Percentiles rank a stretch among this genome's conserved stretches.
phyloP scores from a whole-genome alignment of 2,888 invertebrate species.

The Steinernema scapterisci region DNA sequence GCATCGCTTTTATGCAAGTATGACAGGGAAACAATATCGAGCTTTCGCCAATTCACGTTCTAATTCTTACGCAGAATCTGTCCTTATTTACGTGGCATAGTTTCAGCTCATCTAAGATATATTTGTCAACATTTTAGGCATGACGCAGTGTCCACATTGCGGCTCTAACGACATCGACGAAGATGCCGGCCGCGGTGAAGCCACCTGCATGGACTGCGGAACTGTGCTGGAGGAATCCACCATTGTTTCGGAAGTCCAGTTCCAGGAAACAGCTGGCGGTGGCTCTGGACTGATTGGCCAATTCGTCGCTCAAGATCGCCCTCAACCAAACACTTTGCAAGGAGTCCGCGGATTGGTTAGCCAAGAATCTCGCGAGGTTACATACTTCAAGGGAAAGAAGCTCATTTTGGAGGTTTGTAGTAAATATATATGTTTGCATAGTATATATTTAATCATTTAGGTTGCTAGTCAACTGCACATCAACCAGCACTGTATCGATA shows the following conservation, averaged over 20 bases:
- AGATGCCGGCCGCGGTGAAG: constrained; percentile 90
- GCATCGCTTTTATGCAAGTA: too few species aligned
- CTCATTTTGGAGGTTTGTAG: constrained; percentile 60
- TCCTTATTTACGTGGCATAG: too few species aligned
- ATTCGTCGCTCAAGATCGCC: constrained; percentile 34
- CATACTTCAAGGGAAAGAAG: constrained; percentile 78
- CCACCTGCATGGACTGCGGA: constrained; percentile 93
- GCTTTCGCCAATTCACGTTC: too few species aligned
- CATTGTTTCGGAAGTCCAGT: constrained; percentile 94
- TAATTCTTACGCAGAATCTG: too few species aligned
- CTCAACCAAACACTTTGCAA: constrained; percentile 42
- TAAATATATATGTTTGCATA: not conserved
- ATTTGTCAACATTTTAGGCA: not conserved
- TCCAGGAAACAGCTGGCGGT: constrained; percentile 76
- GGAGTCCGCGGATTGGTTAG: constrained; percentile 51
- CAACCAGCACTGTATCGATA: constrained; percentile 88
- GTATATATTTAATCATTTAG: constrained; percentile 40
- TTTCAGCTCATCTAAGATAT: too few species aligned
- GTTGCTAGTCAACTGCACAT: constrained; percentile 82
- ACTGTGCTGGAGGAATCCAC: constrained; percentile 92
- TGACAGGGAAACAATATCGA: too few species aligned
- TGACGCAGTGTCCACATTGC: constrained; percentile 68
- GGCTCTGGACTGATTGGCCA: constrained; percentile 75
- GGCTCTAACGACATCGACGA: constrained; percentile 83
- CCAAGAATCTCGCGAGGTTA: constrained; percentile 87